Evolutionary conservation across 2,113 vertebrate species (phyloP).

Genomic region (Corydoras sp.): DNA sequence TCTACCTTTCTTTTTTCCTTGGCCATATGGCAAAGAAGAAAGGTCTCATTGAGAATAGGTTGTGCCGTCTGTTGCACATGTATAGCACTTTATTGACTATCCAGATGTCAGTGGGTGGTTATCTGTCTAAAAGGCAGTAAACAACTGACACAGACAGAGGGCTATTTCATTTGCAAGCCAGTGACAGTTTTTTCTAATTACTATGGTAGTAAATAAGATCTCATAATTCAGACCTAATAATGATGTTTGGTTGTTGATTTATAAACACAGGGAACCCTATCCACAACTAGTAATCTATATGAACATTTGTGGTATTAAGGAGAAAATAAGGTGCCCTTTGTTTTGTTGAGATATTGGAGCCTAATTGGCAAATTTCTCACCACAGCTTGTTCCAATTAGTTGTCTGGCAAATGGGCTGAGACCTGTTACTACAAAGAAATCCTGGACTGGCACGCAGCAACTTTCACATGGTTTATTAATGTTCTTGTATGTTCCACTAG

Average conservation of each 20-base stretch:
- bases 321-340: neutral
- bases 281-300: neutral
- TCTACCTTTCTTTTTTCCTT: neutral
- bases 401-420: neutral
- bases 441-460: neutral
- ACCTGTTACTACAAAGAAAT: constrained; percentile 15
- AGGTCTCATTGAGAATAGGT: neutral
- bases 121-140: constrained; percentile 9
- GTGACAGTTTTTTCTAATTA: neutral
- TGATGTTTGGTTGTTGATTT: neutral
- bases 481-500: neutral
- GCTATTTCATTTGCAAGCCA: neutral
- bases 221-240: neutral
- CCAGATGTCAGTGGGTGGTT: constrained; percentile 13
- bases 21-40: neutral
- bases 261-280: neutral
- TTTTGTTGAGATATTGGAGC: neutral
- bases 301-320: neutral
- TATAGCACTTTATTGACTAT: neutral
- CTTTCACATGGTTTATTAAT: constrained; percentile 3
- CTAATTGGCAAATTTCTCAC: constrained; percentile 2
- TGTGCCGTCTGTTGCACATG: neutral
- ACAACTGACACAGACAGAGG: constrained; percentile 5
- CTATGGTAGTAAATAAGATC: neutral
- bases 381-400: constrained; percentile 8